Conservation (phyloP, 2,113 vertebrate species). For the Entelurus aequoreus region DNA sequence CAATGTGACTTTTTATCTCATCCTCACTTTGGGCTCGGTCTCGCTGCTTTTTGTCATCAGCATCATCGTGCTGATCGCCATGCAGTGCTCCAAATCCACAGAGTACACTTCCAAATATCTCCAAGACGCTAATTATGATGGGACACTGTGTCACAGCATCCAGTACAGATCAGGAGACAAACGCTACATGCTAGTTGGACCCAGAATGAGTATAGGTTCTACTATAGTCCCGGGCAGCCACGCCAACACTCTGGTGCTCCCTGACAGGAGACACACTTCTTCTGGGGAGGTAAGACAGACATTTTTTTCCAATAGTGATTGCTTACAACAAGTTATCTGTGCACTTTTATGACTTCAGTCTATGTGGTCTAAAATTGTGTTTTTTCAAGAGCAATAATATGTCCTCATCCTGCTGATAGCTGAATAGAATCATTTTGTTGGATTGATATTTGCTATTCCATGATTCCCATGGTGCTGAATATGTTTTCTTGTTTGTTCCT, state of each 20-base stretch:
- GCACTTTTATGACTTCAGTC: no score
- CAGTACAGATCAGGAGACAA: conserved; percentile 65
- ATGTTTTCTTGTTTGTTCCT: no score
- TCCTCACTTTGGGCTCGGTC: conserved; percentile 57
- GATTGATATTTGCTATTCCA: no score
- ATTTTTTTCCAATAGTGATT: no score
- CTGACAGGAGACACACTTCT: conserved; percentile 44
- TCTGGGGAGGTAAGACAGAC: conserved; percentile 27
- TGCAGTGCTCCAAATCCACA: conserved; percentile 57
- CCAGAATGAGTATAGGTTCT: conserved; percentile 65
- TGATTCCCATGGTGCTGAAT: no score
- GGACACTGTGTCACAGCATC: conserved; percentile 61
- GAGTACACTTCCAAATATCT: conserved; percentile 52
- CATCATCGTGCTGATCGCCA: conserved; percentile 45
- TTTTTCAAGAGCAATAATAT: no score
- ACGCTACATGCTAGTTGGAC: conserved; percentile 69
- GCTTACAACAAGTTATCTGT: no score
- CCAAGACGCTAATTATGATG: conserved; percentile 58
- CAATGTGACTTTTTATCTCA: conserved; percentile 51
- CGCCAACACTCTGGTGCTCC: conserved; percentile 54
- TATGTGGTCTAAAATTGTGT: no score
- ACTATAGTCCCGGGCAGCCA: conserved; percentile 63
- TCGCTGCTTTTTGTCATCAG: conserved; percentile 58
- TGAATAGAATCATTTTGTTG: no score
- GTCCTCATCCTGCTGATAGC: no score